Base-by-base conservation (phyloP, 2,888 invertebrate genomes). In the Caenorhabditis uteleia region DNA sequence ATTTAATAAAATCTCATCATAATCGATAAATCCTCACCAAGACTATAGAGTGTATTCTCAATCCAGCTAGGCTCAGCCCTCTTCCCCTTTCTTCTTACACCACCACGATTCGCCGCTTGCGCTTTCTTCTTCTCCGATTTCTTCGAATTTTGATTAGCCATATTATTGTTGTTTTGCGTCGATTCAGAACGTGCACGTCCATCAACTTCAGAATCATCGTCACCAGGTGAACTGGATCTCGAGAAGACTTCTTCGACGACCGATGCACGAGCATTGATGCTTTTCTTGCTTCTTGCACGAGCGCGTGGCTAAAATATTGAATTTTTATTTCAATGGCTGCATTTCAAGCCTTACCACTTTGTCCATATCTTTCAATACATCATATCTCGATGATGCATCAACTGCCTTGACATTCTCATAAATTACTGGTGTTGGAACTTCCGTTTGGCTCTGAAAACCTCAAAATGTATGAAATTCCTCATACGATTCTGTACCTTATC, bases 351-450 rank as follows among this genome's bases (percentile, higher is more conserved):
- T 6, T 39, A 20, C 18, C 21, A 14, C 7, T n/a, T 34, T 47
- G 16, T 57, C 54, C 1, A 71, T 40, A 33, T 67, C 64, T 33
- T 65, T 61, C 18, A 71, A 51, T 10, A 68, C 61, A 31, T 71
- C 67, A 46, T 68, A 71, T 36, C 66, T 51, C 14, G 70, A 60
- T 1, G 70, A 55, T 2, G 57, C 60, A 33, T 67, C 57, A 2
- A 70, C 60, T 3, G 66, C 61, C 45, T 50, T 51, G 6, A 56
- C 50, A 14, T 46, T 42, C 27, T 45, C 50, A 10, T 42, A 47
- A n/a, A 62, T 39, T 18, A 59, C 6, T 2, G 54, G 54, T 18
- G 50, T 44, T 6, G 29, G 40, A 4, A 27, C 45, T 14, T n/a
- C 12, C 23, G 42, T 5, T 12, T n/a, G n/a, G n/a, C n/a, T n/a